phyloP scores from a whole-genome alignment of 2,797 vertebrate species.

The Peromyscus aztecus region DNA sequence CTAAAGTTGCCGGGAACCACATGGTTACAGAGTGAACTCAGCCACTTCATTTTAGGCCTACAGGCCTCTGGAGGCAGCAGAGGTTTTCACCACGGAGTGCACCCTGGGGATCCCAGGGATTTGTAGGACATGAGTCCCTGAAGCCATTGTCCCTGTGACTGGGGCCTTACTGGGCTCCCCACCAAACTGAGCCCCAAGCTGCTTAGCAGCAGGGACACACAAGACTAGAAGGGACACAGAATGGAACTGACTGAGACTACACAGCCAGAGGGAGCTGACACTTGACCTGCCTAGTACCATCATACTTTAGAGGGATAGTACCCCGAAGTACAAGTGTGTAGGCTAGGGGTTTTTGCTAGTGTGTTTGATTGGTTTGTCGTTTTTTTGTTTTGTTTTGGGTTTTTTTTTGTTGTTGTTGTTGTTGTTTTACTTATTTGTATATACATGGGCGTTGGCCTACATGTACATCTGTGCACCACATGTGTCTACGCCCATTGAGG shows the following conservation, averaged over 20 bases:
- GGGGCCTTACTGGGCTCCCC: neutral
- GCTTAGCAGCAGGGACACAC: neutral
- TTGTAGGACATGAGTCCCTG: neutral
- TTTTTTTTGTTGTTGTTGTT: too few species aligned
- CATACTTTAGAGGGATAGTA: accelerated
- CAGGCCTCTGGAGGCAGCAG: neutral
- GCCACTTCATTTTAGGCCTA: neutral
- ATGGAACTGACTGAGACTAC: neutral
- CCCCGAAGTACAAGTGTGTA: neutral
- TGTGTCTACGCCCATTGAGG: neutral
- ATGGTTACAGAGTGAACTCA: neutral
- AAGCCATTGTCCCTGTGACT: neutral
- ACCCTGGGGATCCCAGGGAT: neutral
- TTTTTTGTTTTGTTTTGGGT: too few species aligned
- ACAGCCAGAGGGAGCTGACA: neutral
- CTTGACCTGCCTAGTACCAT: neutral
- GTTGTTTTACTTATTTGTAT: neutral
- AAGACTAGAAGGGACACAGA: neutral
- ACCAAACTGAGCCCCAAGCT: neutral
- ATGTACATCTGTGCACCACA: neutral
- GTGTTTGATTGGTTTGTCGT: neutral
- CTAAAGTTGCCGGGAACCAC: neutral
- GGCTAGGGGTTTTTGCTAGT: neutral
- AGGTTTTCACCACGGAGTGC: neutral
- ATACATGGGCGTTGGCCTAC: neutral